A percentile compares a stretch with the other conserved stretches of the same genome.
These are phyloP conservation scores for Chironomus tepperi DNA, from an alignment of 1,140 invertebrate species.

Conservation along the genomic window DNA sequence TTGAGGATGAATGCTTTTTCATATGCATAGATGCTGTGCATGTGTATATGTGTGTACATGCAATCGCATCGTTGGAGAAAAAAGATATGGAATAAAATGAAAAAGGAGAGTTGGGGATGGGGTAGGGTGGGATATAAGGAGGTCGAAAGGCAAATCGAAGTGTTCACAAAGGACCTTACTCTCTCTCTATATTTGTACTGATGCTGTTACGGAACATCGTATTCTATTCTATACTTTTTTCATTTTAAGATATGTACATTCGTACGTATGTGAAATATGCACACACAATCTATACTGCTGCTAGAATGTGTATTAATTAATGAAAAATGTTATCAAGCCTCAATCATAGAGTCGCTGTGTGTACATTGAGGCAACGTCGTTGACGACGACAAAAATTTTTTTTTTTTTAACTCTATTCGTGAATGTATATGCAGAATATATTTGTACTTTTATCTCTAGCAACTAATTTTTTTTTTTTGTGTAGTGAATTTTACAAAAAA, in stretches of 20 bases:
- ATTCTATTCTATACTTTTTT: neutral
- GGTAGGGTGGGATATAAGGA: neutral
- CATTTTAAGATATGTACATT: too few species aligned
- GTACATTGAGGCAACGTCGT: neutral
- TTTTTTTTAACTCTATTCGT: neutral
- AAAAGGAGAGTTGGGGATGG: neutral
- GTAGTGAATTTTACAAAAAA: too few species aligned
- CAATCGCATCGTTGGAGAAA: neutral
- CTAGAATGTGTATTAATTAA: conserved; percentile 21
- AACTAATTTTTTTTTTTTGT: too few species aligned
- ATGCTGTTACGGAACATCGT: neutral
- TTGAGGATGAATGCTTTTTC: neutral
- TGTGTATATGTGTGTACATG: neutral
- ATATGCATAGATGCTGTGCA: neutral
- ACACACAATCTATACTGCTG: neutral
- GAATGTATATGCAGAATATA: neutral
- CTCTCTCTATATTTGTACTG: neutral
- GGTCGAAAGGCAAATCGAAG: conserved; percentile 4
- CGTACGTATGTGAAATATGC: too few species aligned
- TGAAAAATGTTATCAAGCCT: conserved; percentile 23
- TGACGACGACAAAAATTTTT: conserved; percentile 1
- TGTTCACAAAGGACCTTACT: neutral
- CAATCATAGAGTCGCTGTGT: conserved; percentile 9
- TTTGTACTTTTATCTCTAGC: neutral
- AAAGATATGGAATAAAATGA: neutral